Evolutionary conservation across 2,113 vertebrate species (phyloP), one percentile per base, ranked within the genome.

Genomic region (Entelurus aequoreus): DNA sequence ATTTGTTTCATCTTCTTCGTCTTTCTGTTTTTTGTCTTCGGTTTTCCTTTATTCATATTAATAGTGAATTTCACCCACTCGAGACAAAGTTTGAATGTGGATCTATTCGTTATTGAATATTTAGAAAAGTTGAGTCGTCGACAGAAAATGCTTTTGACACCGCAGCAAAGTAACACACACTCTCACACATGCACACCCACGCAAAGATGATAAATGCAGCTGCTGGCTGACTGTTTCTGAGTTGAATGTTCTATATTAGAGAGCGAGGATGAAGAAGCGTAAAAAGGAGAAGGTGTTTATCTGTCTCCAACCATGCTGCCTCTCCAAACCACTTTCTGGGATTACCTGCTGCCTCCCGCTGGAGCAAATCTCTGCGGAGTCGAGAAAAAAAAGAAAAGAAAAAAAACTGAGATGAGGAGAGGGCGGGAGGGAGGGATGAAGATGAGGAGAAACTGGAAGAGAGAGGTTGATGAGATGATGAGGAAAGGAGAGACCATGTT

Each of bases 371-470:
- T 54, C 15, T 8, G 6, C 36, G 13, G 6, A n/a, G 35, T 13
- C 35, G 37, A 37, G 53, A 19, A 19, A 19, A 19, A 28, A 52
- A 35, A 49, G 48, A 42, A 63, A 40, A 28, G 51, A 63, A 54
- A 66, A 56, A 60, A 38, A 66, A 46, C 12, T 46, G 51, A 51
- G 58, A 51, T 46, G 60, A 54, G 54, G 59, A 53, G 21, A 48
- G 5, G 13, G 19, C 42, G 36, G 5, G 12, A 38, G 54, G 4
- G 19, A 21, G 49, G 12, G 35, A 13, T 36, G n/a, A 8, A 44
- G 38, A 44, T 12, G 40, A 13, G 38, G n/a, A 37, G 15, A 42
- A 16, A 6, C 4, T 19, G 38, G 38, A 19, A 3, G 3, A 28
- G 8, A 5, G 13, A 21, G 35, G 28, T 5, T 6, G 3, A 54